These are phyloP conservation scores for Tethya wilhelma DNA, from an alignment of 37 sponge, comb jelly and placozoan genomes.

Conservation along the genomic window DNA sequence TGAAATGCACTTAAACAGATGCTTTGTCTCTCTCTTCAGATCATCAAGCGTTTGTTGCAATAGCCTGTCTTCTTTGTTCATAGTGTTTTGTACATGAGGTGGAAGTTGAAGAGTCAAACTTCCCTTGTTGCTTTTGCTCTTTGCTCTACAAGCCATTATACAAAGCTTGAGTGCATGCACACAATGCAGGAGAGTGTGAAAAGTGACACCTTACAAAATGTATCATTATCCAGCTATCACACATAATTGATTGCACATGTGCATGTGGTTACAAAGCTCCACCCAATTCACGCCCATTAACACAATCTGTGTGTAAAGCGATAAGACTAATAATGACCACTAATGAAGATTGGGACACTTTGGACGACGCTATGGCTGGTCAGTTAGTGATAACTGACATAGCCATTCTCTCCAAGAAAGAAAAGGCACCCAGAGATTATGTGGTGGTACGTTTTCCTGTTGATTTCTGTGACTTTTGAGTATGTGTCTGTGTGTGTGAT, in stretches of 20 bases:
- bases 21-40: neutral
- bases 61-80: slow-evolving; percentile 14
- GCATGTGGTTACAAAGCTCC: too few species aligned
- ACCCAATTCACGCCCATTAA: too few species aligned
- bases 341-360: slow-evolving; percentile 23
- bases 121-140: too few species aligned
- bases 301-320: too few species aligned
- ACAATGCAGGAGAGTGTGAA: too few species aligned
- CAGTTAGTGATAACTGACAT: slow-evolving; percentile 42
- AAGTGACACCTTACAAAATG: too few species aligned
- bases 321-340: neutral
- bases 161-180: too few species aligned
- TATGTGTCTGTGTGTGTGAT: neutral
- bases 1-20: neutral
- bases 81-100: neutral
- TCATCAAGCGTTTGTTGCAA: slow-evolving; percentile 1
- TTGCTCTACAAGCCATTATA: too few species aligned
- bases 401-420: slow-evolving; percentile 45
- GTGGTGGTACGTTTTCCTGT: slow-evolving; percentile 7
- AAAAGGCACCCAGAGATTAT: slow-evolving; percentile 42
- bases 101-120: too few species aligned
- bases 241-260: too few species aligned
- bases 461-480: neutral
- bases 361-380: slow-evolving; percentile 21
- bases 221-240: too few species aligned